Evolutionary conservation across 2,113 vertebrate species (phyloP), one percentile per base, ranked within the genome.

Genomic region (Orthonyx spaldingii): DNA sequence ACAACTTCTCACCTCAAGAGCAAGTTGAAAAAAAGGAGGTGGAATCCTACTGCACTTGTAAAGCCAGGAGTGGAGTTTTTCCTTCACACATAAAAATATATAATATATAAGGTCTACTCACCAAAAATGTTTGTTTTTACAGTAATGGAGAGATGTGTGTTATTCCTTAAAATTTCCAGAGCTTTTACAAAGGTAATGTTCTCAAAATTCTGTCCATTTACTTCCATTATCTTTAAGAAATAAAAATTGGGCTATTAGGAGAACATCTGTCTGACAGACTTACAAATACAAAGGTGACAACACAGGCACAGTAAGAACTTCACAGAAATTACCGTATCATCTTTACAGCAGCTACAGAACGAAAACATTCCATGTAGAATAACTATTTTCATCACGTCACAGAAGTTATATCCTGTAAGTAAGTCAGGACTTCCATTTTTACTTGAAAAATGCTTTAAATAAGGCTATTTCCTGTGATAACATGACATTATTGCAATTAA

Each of bases 111-210:
- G 42, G 24, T 50, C 70, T 90, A 98, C 98, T 98, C 97, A 99
- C 99, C 99, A 91, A 99, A 99, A 97, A 99, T 99, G 95, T 99
- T 99, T 88, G 99, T 99, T 98, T 99, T 99, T 68, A 99, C 99
- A 49, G 99, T 99, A 82, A 99, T 98, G n/a, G 99, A 99, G 90
- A 99, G 98, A 95, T 99, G 99, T 10, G 99, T 99, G 97, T 99
- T 99, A 96, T 99, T 99, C 96, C 93, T 97, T 52, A 99, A 92
- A 94, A 99, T 99, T 97, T 99, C 99, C 85, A 98, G 96, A 37
- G 99, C 99, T 98, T 99, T 99, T 96, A 95, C 92, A 96, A 98
- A 98, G 20, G 99, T 98, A 81, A 99, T 99, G 96, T 99, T 99
- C 96, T 99, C 99, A 98, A 99, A 99, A 97, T 99, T 99, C 97